These are phyloP conservation scores for Stegodyphus dumicola DNA, from an alignment of 1,140 invertebrate species.

Conservation along the genomic window DNA sequence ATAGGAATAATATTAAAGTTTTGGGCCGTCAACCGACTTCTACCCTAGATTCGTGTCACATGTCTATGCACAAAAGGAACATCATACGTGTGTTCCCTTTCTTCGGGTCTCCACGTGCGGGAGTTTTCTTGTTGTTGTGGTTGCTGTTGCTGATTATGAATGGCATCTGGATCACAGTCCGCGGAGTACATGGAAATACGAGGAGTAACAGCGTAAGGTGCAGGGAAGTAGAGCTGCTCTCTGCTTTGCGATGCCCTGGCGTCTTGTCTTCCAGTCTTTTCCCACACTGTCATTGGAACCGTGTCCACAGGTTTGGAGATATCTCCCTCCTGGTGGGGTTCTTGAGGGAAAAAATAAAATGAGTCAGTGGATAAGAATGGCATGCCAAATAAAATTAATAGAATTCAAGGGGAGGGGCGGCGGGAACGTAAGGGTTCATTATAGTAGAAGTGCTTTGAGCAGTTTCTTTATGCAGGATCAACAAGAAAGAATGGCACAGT, in stretches of 20 bases:
- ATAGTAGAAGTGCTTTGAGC: too few relatives aligned
- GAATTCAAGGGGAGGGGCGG: too few relatives aligned
- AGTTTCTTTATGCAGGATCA: too few relatives aligned
- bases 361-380: too few relatives aligned
- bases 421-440: too few relatives aligned
- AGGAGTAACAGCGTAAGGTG: conserved; percentile 56
- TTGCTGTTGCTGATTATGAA: background rate
- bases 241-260: conserved; percentile 43
- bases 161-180: conserved; percentile 28
- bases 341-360: too few relatives aligned
- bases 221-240: conserved; percentile 62
- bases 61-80: conserved; percentile 60
- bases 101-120: background rate
- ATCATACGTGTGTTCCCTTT: conserved; percentile 60
- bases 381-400: too few relatives aligned
- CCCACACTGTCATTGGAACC: conserved; percentile 62
- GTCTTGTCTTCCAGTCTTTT: conserved; percentile 44
- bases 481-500: too few relatives aligned
- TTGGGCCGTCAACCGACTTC: too few relatives aligned
- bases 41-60: conserved; percentile 56
- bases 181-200: conserved; percentile 61
- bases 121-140: conserved; percentile 10
- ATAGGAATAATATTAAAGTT: too few relatives aligned
- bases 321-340: background rate
- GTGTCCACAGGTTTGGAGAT: conserved; percentile 57